These are phyloP conservation scores for Pelobates cultripes DNA, from an alignment of 2,797 vertebrate genomes.

Conservation along the genomic window DNA sequence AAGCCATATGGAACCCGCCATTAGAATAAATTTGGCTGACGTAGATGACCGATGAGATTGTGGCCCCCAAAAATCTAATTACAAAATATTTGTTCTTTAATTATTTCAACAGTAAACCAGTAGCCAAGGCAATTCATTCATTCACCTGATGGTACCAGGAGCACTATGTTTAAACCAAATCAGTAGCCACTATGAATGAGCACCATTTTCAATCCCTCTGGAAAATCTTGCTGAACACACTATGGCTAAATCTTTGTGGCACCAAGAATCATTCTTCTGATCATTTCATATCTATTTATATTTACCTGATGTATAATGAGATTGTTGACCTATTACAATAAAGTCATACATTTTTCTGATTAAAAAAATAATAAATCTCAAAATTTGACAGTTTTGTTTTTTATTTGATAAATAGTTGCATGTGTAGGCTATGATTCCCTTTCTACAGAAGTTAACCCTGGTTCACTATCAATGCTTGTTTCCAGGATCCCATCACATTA, in stretches of 20 bases:
- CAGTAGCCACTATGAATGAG: background rate
- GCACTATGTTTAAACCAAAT: background rate
- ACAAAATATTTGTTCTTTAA: constrained; percentile 30
- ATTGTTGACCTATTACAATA: background rate
- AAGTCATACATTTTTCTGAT: background rate
- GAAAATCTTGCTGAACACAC: constrained; percentile 1
- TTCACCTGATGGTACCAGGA: constrained; percentile 4
- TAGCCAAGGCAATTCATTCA: constrained; percentile 15
- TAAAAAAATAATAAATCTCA: background rate
- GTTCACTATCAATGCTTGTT: too few relatives aligned
- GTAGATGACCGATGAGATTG: background rate
- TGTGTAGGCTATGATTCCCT: background rate
- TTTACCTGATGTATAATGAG: background rate
- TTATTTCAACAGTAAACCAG: constrained; percentile 42
- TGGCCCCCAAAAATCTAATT: constrained; percentile 14
- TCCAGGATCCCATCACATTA: too few relatives aligned
- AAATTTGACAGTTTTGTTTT: background rate
- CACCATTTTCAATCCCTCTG: background rate
- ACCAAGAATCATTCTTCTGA: background rate
- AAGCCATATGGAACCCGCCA: too few relatives aligned
- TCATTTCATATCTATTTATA: background rate
- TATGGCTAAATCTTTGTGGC: background rate
- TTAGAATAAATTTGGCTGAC: too few relatives aligned
- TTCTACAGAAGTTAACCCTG: too few relatives aligned
- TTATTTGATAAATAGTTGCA: background rate